These are phyloP conservation scores for Drosophila nigrodunni DNA, from an alignment of 1,140 invertebrate species.

Conservation along the genomic window DNA sequence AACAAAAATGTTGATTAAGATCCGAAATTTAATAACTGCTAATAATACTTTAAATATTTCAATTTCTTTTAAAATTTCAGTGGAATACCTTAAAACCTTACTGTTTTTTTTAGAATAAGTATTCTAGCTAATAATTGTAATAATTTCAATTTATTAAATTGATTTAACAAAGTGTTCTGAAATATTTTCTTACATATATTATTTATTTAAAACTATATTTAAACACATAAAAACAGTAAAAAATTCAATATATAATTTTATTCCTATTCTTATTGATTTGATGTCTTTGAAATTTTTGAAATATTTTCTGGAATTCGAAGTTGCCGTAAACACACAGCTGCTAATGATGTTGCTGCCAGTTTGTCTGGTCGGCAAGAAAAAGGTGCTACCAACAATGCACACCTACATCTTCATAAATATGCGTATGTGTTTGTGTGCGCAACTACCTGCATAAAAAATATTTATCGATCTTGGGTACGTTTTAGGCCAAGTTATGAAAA, in stretches of 20 bases:
- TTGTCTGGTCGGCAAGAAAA: constrained; percentile 64
- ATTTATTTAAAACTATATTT: too few relatives aligned
- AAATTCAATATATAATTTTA: neutral
- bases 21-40: neutral
- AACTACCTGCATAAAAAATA: constrained; percentile 74
- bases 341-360: constrained; percentile 80
- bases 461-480: constrained; percentile 71
- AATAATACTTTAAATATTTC: neutral
- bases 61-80: too few relatives aligned
- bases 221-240: neutral
- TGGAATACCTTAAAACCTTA: too few relatives aligned
- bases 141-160: too few relatives aligned
- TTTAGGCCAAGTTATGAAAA: constrained; percentile 72
- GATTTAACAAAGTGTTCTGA: too few relatives aligned
- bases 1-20: neutral
- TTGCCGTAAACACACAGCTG: constrained; percentile 42
- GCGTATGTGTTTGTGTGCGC: neutral
- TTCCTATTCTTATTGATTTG: neutral
- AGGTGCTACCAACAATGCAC: constrained; percentile 57
- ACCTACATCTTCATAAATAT: neutral
- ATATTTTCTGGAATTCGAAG: neutral
- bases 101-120: too few relatives aligned
- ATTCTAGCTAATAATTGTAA: too few relatives aligned
- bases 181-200: too few relatives aligned
- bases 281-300: neutral